Percentiles rank a stretch among this genome's conserved stretches.
Conservation (phyloP, 1,140 invertebrate genomes). For the Drosophila orena region DNA sequence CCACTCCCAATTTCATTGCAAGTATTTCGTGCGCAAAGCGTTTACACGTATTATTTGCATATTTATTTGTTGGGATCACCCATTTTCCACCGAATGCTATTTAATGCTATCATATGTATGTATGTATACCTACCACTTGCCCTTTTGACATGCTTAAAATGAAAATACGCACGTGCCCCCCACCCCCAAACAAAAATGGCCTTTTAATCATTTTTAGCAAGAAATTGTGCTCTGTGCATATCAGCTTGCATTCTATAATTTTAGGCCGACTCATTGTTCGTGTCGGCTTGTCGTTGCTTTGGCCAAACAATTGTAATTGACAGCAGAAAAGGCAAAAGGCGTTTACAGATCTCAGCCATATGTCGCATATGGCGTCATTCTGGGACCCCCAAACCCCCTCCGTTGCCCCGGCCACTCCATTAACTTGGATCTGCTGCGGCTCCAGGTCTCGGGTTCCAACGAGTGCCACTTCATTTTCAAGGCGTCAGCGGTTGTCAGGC, state of each 20-base stretch:
- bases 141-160: neutral
- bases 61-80: constrained; percentile 4
- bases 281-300: constrained; percentile 28
- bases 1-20: constrained; percentile 6
- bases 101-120: too few species aligned
- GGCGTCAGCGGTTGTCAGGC: constrained; percentile 48
- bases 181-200: too few species aligned
- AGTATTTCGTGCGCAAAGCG: constrained; percentile 3
- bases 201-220: too few species aligned
- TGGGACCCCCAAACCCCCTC: neutral
- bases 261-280: constrained; percentile 16
- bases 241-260: constrained; percentile 2
- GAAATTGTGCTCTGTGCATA: constrained; percentile 2
- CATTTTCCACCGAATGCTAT: too few species aligned
- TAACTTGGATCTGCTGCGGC: neutral
- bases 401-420: neutral
- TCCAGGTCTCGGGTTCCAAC: constrained; percentile 13
- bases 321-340: constrained; percentile 41
- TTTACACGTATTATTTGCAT: neutral
- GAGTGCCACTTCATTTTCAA: constrained; percentile 34
- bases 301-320: constrained; percentile 49
- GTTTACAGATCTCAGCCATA: constrained; percentile 43
- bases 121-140: too few species aligned
- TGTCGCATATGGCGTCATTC: constrained; percentile 61
- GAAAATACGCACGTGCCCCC: too few species aligned